phyloP scores from a whole-genome alignment of 2,797 vertebrate species.

The Otus scops region DNA sequence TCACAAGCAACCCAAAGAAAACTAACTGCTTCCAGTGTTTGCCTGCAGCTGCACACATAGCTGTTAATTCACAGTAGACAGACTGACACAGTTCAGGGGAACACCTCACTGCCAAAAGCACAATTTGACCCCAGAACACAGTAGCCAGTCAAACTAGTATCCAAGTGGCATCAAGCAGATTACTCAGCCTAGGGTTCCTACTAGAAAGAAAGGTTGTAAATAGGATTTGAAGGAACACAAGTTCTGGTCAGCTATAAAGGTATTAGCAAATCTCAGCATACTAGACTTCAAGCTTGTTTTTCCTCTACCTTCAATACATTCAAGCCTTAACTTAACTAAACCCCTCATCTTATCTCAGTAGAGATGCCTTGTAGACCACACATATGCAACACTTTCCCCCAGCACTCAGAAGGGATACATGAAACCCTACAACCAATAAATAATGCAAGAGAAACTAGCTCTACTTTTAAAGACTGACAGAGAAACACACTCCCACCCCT shows the following conservation, averaged over 20 bases:
- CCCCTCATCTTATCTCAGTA: not conserved
- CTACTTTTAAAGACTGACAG: not conserved
- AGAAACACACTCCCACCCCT: not conserved
- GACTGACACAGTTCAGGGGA: not conserved
- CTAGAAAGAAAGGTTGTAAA: not conserved
- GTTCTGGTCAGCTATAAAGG: not conserved
- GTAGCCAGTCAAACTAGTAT: not conserved
- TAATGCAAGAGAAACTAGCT: not conserved
- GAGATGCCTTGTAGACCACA: not conserved
- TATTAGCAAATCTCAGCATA: not conserved
- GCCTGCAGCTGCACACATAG: not conserved
- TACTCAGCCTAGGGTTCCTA: not conserved
- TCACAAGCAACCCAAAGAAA: not conserved
- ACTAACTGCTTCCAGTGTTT: not conserved
- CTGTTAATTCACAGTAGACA: not conserved
- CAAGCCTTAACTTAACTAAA: not conserved
- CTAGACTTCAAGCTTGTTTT: not conserved
- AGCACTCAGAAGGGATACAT: not conserved
- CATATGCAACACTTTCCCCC: rapidly evolving
- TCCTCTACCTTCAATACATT: not conserved
- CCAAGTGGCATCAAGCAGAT: rapidly evolving
- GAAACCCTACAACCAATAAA: not conserved
- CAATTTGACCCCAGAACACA: not conserved
- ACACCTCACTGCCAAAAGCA: not conserved
- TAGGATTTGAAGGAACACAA: rapidly evolving